Conservation (phyloP, 2,888 invertebrate species). For the Leucophenga maculata region DNA sequence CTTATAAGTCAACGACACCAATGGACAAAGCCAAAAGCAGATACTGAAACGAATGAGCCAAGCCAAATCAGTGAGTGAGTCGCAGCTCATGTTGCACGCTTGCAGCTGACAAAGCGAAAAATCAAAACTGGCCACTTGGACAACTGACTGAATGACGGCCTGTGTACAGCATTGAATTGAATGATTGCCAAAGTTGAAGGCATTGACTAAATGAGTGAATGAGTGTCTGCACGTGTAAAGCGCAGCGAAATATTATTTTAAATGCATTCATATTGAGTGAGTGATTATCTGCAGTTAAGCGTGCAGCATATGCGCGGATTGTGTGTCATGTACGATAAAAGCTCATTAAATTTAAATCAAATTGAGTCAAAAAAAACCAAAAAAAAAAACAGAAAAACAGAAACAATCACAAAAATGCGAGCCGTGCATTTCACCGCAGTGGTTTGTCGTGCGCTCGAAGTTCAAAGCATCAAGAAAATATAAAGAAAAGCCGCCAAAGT, state of each 20-base stretch:
- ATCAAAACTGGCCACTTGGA: neutral
- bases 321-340: constrained; percentile 13
- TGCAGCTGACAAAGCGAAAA: constrained; percentile 23
- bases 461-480: neutral
- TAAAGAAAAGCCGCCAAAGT: constrained; percentile 39
- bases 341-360: constrained; percentile 28
- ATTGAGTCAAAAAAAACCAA: neutral
- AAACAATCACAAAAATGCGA: constrained; percentile 4
- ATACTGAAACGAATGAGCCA: too few relatives aligned
- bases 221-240: constrained; percentile 11
- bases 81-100: neutral
- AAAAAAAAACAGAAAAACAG: neutral
- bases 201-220: neutral
- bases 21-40: neutral
- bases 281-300: constrained; percentile 19
- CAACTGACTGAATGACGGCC: neutral
- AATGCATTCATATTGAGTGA: constrained; percentile 8
- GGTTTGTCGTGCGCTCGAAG: neutral
- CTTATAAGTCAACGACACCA: constrained; percentile 23
- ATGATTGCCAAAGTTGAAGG: neutral
- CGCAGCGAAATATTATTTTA: neutral
- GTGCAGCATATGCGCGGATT: constrained; percentile 7
- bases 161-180: neutral
- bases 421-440: neutral
- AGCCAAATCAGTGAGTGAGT: neutral